Conservation (phyloP, 2,797 vertebrate genomes). For the Manis crassicaudata region DNA sequence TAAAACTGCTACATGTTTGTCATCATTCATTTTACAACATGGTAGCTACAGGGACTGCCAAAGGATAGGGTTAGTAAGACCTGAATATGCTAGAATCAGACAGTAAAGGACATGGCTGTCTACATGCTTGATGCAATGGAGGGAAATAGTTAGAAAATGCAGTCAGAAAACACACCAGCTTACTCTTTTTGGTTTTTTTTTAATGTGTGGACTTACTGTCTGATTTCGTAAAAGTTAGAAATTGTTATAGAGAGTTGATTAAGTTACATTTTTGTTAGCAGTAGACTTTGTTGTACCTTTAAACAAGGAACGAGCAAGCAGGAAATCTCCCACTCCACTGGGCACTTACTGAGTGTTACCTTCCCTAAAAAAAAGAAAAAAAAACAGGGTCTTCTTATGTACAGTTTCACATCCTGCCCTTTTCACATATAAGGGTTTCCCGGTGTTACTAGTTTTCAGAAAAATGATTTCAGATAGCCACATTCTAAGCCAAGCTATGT, state of each 20-base stretch:
- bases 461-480: not conserved
- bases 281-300: not conserved
- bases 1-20: constrained; percentile 18
- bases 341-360: rapidly evolving
- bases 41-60: not conserved
- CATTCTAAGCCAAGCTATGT: not conserved
- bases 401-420: not conserved
- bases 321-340: not conserved
- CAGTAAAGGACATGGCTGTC: not conserved
- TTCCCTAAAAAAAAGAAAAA: too few relatives aligned
- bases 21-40: not conserved
- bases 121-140: not conserved
- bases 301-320: not conserved
- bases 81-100: not conserved
- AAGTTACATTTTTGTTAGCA: not conserved
- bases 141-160: not conserved
- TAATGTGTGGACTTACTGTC: not conserved
- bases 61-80: not conserved
- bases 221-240: not conserved
- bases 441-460: not conserved
- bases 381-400: not conserved
- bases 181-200: not conserved
- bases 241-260: not conserved
- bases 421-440: constrained; percentile 9
- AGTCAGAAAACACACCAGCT: not conserved